phyloP scores from a whole-genome alignment of 2,888 invertebrate species.

The Lasioglossum villosulum region DNA sequence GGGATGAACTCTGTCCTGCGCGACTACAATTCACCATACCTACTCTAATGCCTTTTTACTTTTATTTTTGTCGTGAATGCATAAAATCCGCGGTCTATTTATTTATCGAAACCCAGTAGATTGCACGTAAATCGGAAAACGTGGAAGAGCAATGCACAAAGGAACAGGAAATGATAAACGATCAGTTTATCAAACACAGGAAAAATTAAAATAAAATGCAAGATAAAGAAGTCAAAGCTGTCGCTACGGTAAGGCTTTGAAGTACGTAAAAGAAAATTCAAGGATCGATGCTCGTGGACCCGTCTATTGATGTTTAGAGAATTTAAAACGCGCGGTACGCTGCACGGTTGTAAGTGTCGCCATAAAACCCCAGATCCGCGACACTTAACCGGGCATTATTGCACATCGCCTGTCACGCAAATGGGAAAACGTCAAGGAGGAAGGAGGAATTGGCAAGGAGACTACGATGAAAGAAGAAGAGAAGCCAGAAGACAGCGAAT shows the following conservation, averaged over 20 bases:
- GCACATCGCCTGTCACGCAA: conserved; percentile 24
- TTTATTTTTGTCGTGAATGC: too few relatives aligned
- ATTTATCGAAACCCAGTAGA: background rate
- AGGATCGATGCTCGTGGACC: background rate
- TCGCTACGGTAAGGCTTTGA: background rate
- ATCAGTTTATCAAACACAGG: background rate
- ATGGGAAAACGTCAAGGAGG: conserved; percentile 26
- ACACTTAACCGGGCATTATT: background rate
- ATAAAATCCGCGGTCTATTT: conserved; percentile 9
- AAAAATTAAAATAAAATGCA: background rate
- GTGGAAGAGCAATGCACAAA: too few relatives aligned
- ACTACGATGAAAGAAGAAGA: conserved; percentile 6
- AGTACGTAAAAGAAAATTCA: too few relatives aligned
- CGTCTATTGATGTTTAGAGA: background rate
- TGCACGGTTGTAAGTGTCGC: conserved; percentile 34
- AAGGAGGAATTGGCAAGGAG: background rate
- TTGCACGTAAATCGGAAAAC: too few relatives aligned
- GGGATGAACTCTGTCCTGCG: conserved; percentile 21
- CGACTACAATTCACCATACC: background rate
- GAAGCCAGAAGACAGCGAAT: conserved; percentile 72
- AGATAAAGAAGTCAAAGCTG: too few relatives aligned
- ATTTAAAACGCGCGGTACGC: conserved; percentile 22
- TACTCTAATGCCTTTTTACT: conserved; percentile 16
- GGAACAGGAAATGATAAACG: too few relatives aligned
- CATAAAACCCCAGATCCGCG: background rate